phyloP scores from a whole-genome alignment of 2,797 vertebrate genomes.

The Antennarius maculatus region DNA sequence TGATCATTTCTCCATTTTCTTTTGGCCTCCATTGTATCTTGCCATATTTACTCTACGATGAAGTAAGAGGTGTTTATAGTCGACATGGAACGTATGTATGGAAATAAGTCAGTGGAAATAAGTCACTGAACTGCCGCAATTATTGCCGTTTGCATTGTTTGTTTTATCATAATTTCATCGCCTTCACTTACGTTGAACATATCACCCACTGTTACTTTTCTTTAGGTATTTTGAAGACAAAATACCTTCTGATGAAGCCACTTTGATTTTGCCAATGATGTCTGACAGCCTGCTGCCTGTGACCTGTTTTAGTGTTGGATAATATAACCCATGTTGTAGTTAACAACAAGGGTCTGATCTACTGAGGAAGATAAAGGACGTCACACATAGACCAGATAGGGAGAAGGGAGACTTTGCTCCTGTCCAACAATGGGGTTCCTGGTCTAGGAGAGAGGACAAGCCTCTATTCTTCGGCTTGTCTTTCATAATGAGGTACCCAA shows the following conservation, averaged over 20 bases:
- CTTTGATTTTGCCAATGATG: not conserved
- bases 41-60: slow-evolving; percentile 26
- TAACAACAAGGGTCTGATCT: too few relatives aligned
- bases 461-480: slow-evolving; percentile 55
- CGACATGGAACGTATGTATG: slow-evolving; percentile 15
- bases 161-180: slow-evolving; percentile 19
- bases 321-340: too few relatives aligned
- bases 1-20: slow-evolving; percentile 8
- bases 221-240: not conserved
- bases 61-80: slow-evolving; percentile 33
- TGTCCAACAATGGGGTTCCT: slow-evolving; percentile 63
- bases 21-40: slow-evolving; percentile 23
- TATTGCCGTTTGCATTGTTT: slow-evolving; percentile 13
- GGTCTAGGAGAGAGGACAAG: slow-evolving; percentile 63
- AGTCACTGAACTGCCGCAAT: not conserved
- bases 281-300: not conserved
- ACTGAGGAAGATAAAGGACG: slow-evolving; percentile 16
- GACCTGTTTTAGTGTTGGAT: too few relatives aligned
- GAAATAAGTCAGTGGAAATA: slow-evolving; percentile 12
- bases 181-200: slow-evolving; percentile 26
- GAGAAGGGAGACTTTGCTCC: slow-evolving; percentile 35
- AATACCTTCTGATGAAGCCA: not conserved
- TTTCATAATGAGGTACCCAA: slow-evolving; percentile 54
- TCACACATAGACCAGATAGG: slow-evolving; percentile 1
- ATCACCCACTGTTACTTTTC: slow-evolving; percentile 7